phyloP scores from a whole-genome alignment of 2,797 vertebrate genomes.

The Odontamblyopus rebecca region DNA sequence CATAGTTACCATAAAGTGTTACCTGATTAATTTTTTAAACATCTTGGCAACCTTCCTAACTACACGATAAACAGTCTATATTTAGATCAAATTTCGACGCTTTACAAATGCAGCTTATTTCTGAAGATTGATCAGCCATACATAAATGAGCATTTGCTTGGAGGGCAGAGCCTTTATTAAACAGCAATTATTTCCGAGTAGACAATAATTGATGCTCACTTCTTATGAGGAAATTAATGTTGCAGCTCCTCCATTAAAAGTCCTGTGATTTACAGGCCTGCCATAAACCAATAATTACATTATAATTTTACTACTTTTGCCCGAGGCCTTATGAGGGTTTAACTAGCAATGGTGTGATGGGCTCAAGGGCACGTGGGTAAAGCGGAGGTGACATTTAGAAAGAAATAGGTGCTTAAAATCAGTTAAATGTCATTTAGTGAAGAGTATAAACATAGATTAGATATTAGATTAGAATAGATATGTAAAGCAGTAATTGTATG shows the following conservation, averaged over 20 bases:
- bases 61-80: background rate
- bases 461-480: conserved; percentile 6
- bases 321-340: conserved; percentile 7
- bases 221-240: conserved; percentile 30
- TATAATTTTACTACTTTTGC: conserved; percentile 31
- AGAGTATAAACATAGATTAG: background rate
- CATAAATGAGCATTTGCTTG: conserved; percentile 35
- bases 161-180: conserved; percentile 38
- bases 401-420: background rate
- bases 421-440: background rate
- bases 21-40: too few species aligned
- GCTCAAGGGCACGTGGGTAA: conserved; percentile 18
- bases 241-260: conserved; percentile 26
- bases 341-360: conserved; percentile 3
- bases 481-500: background rate
- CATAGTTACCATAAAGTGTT: too few species aligned
- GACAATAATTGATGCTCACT: conserved; percentile 42
- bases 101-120: background rate
- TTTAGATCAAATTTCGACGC: background rate
- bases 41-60: background rate
- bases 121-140: conserved; percentile 13
- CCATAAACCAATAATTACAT: conserved; percentile 42
- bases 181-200: conserved; percentile 40
- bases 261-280: conserved; percentile 36
- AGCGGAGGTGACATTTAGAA: conserved; percentile 2